phyloP scores from a whole-genome alignment of 2,888 invertebrate genomes.

The Phortica okadai region DNA sequence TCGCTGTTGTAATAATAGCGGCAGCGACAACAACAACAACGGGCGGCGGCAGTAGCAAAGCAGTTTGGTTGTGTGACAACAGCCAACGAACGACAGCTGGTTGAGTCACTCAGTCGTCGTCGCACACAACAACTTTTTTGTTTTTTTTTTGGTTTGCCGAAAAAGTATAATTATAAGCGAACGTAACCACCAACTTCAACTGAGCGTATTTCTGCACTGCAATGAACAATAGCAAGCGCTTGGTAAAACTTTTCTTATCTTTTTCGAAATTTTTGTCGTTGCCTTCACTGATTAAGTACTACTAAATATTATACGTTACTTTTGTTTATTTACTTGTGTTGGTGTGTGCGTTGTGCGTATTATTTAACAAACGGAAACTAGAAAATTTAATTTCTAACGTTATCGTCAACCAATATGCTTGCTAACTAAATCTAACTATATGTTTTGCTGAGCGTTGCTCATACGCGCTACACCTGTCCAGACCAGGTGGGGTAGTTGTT shows the following conservation, averaged over 20 bases:
- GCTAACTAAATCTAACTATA: not conserved
- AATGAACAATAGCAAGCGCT: not conserved
- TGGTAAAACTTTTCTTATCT: constrained; percentile 24
- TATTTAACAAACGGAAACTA: not conserved
- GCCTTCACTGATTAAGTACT: constrained; percentile 4
- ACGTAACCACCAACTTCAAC: not conserved
- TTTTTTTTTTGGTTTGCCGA: not conserved
- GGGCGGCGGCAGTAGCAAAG: not conserved
- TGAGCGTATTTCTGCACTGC: not conserved
- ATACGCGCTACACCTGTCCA: not conserved
- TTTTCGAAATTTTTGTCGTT: not conserved
- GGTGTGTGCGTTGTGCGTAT: constrained; percentile 8
- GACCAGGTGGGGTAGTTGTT: constrained; percentile 19
- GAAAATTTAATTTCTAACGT: constrained; percentile 14
- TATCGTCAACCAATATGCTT: not conserved
- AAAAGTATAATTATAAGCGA: not conserved
- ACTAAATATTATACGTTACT: not conserved
- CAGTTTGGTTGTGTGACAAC: not conserved
- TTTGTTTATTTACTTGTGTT: not conserved
- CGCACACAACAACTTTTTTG: not conserved
- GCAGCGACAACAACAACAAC: not conserved
- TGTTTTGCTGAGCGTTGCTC: not conserved
- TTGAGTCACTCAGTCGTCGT: constrained; percentile 22
- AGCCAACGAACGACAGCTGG: not conserved
- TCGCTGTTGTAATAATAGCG: constrained; percentile 2